Percentiles rank a stretch among this genome's conserved stretches.
These are phyloP conservation scores for Battus philenor DNA, from an alignment of 1,140 invertebrate species.

Conservation along the genomic window DNA sequence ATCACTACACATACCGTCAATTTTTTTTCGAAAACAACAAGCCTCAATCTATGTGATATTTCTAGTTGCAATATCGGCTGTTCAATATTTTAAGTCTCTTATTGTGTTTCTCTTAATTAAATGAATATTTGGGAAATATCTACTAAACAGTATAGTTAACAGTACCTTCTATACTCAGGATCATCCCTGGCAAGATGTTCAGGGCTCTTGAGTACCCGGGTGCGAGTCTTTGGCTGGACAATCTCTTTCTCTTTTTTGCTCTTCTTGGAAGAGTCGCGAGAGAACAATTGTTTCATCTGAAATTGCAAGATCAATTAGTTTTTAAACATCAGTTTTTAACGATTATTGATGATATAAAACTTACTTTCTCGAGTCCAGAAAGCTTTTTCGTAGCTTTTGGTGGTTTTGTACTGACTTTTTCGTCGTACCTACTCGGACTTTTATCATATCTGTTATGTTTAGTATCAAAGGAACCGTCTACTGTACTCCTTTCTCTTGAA, in stretches of 20 bases:
- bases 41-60: too few species aligned
- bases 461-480: constrained; percentile 79
- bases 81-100: too few species aligned
- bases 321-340: constrained; percentile 2
- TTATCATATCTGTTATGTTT: constrained; percentile 77
- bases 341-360: too few species aligned
- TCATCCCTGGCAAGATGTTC: constrained; percentile 76
- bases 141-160: not conserved
- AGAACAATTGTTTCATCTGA: constrained; percentile 78
- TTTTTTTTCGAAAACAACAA: too few species aligned
- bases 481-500: constrained; percentile 78
- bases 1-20: too few species aligned
- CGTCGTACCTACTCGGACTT: constrained; percentile 60
- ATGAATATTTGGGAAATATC: not conserved
- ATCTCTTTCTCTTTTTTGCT: constrained; percentile 77
- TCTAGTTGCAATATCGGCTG: too few species aligned
- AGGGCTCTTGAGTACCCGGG: constrained; percentile 74
- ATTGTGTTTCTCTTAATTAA: too few species aligned
- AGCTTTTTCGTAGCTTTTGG: constrained; percentile 79
- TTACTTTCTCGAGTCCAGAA: constrained; percentile 81
- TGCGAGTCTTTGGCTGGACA: constrained; percentile 65
- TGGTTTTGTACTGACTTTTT: constrained; percentile 76
- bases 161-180: constrained; percentile 73
- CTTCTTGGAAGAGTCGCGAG: constrained; percentile 78
- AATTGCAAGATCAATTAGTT: constrained; percentile 14